These are phyloP conservation scores for Anisognathus igniventris DNA, from an alignment of 2,797 vertebrate species.

Conservation along the genomic window DNA sequence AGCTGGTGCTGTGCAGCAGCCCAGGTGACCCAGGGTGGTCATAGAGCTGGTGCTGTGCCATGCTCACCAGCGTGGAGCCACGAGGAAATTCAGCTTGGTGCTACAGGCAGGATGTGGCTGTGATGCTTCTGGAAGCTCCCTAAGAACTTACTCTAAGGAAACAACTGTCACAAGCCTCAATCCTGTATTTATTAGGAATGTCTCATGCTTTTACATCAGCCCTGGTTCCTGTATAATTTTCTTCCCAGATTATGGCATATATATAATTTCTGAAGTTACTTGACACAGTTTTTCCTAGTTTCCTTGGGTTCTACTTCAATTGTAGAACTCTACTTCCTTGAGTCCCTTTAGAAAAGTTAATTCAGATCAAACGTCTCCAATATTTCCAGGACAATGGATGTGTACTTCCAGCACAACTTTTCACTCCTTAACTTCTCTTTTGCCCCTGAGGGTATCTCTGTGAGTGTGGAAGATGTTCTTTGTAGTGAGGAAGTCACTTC, in stretches of 20 bases:
- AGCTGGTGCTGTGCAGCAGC: not conserved
- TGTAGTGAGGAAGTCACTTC: not conserved
- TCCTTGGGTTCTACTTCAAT: not conserved
- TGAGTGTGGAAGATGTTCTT: not conserved
- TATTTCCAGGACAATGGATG: not conserved
- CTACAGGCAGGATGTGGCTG: not conserved
- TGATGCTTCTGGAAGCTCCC: not conserved
- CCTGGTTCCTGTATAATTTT: not conserved
- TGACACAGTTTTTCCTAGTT: not conserved
- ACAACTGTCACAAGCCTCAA: not conserved
- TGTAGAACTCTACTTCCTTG: not conserved
- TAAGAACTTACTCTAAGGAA: not conserved
- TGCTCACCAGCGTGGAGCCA: accelerated
- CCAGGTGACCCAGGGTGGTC: not conserved
- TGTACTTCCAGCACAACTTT: not conserved
- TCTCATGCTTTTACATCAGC: not conserved
- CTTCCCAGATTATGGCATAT: not conserved
- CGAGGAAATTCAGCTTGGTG: not conserved
- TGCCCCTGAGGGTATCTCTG: not conserved
- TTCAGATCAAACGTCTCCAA: not conserved
- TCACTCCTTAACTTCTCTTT: not conserved
- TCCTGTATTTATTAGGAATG: not conserved
- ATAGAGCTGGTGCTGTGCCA: not conserved
- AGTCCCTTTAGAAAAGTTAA: not conserved
- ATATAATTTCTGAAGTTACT: not conserved